These are phyloP conservation scores for Drosophila mojavensis DNA, from an alignment of 1,140 invertebrate genomes.

Conservation along the genomic window DNA sequence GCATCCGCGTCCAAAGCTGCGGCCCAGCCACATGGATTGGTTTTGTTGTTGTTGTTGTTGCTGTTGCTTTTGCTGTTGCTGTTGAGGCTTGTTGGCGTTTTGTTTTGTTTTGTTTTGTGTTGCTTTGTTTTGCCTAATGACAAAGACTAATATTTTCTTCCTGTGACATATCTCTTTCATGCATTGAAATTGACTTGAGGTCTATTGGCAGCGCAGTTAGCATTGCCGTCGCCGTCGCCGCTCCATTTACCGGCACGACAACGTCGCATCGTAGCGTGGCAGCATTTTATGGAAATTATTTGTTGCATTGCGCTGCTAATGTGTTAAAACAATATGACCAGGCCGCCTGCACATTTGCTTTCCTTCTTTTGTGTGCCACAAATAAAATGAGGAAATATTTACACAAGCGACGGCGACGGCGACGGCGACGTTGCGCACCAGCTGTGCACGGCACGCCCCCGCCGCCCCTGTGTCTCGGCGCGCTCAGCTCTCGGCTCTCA, in stretches of 20 bases:
- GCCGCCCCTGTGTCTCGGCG: slow-evolving; percentile 55
- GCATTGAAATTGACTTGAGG: slow-evolving; percentile 72
- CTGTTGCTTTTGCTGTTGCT: neutral
- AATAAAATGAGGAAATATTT: slow-evolving; percentile 78
- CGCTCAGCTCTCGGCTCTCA: neutral
- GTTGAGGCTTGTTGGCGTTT: slow-evolving; percentile 22
- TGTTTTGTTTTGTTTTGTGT: slow-evolving; percentile 32
- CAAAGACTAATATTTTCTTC: slow-evolving; percentile 84
- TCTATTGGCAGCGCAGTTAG: slow-evolving; percentile 22
- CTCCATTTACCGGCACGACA: slow-evolving; percentile 55
- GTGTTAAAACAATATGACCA: slow-evolving; percentile 83
- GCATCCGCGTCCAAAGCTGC: slow-evolving; percentile 35
- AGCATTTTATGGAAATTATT: slow-evolving; percentile 83
- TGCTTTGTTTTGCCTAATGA: slow-evolving; percentile 82
- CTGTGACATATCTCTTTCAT: slow-evolving; percentile 81
- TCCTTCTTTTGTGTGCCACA: slow-evolving; percentile 67
- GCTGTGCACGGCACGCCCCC: slow-evolving; percentile 72
- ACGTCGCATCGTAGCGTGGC: slow-evolving; percentile 30
- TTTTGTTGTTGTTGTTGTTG: slow-evolving; percentile 14
- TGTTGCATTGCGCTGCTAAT: slow-evolving; percentile 84
- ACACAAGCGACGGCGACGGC: slow-evolving; percentile 59
- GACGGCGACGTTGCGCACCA: slow-evolving; percentile 31
- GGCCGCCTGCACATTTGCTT: slow-evolving; percentile 54
- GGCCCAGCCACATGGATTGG: slow-evolving; percentile 23
- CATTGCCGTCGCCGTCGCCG: slow-evolving; percentile 27